A percentile compares a stretch with the other conserved stretches of the same genome.
These are phyloP conservation scores for Chrysochloris asiatica DNA, from an alignment of 2,113 vertebrate species.

Conservation along the genomic window DNA sequence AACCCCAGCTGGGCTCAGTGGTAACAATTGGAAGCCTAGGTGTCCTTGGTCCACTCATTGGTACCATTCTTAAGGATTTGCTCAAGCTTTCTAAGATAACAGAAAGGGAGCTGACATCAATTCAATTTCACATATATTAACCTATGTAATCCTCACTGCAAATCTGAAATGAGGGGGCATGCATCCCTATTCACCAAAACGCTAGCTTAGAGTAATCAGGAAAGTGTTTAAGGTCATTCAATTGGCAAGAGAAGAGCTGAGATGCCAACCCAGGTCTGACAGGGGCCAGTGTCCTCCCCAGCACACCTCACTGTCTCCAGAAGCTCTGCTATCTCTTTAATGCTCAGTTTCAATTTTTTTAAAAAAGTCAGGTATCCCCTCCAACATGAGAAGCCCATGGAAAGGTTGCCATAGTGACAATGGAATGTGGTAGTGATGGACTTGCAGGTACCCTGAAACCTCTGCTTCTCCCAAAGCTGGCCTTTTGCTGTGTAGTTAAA, in stretches of 20 bases:
- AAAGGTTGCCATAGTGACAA: not conserved
- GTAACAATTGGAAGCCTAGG: not conserved
- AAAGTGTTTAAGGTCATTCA: not conserved
- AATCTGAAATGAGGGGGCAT: not conserved
- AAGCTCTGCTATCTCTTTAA: not conserved
- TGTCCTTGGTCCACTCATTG: too few species aligned
- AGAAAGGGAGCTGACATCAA: not conserved
- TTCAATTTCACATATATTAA: not conserved
- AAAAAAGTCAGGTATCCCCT: not conserved
- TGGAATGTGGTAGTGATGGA: not conserved
- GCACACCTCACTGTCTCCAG: not conserved
- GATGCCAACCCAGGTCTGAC: not conserved
- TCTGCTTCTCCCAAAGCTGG: not conserved
- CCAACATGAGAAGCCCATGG: not conserved
- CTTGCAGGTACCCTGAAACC: rapidly evolving
- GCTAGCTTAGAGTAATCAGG: not conserved
- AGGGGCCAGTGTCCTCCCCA: not conserved
- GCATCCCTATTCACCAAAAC: not conserved
- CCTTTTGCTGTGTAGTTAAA: not conserved
- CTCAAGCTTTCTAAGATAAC: not conserved
- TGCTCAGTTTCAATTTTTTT: not conserved
- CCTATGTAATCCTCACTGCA: not conserved
- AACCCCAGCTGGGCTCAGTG: not conserved
- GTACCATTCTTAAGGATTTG: rapidly evolving
- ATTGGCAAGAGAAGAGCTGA: not conserved